Conservation (phyloP, 1,140 invertebrate species). For the Habropoda laboriosa region DNA sequence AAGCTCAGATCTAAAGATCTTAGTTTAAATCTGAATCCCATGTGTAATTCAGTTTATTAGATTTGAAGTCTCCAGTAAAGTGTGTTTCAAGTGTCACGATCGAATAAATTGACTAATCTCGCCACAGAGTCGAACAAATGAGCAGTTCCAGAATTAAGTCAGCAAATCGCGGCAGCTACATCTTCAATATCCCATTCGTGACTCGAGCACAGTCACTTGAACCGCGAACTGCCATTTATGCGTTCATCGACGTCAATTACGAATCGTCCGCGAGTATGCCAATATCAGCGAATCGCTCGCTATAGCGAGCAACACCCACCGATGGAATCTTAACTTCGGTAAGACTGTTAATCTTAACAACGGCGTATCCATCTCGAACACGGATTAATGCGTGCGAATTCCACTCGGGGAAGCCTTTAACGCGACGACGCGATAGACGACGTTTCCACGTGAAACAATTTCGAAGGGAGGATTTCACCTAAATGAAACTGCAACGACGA, state of each 20-base stretch:
- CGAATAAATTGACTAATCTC: no score
- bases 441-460: constrained; percentile 24
- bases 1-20: no score
- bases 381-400: constrained; percentile 41
- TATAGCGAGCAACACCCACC: neutral
- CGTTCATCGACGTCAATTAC: neutral
- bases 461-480: neutral
- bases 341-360: constrained; percentile 7
- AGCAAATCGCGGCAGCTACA: no score
- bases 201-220: no score
- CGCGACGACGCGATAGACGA: neutral
- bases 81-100: no score
- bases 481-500: constrained; percentile 7
- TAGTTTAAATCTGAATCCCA: no score
- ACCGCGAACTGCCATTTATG: no score
- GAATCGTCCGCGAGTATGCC: neutral
- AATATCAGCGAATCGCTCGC: neutral
- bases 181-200: no score
- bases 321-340: constrained; percentile 25
- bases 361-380: neutral
- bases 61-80: no score
- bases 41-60: no score
- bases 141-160: no score
- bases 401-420: neutral
- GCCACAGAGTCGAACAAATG: no score